These are phyloP conservation scores for Galeruca laticollis DNA, from an alignment of 2,888 invertebrate genomes.

Conservation along the genomic window DNA sequence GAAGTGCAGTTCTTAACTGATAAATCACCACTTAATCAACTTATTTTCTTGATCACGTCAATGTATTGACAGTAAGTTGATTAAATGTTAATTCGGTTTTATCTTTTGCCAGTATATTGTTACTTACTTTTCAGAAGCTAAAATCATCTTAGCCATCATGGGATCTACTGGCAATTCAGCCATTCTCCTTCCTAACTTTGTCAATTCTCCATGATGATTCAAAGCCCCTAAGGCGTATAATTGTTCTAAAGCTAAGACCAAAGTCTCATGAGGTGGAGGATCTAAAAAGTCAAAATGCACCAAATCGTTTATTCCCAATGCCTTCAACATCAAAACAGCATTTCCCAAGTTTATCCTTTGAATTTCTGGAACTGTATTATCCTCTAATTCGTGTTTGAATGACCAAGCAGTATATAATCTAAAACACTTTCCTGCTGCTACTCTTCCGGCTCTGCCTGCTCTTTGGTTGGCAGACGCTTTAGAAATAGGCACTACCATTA, in stretches of 20 bases:
- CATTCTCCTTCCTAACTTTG: slow-evolving; percentile 97
- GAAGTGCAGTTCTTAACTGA: too few species aligned
- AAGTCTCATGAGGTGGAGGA: slow-evolving; percentile 94
- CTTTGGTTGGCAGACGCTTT: slow-evolving; percentile 98
- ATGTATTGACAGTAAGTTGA: too few species aligned
- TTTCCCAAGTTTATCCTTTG: slow-evolving; percentile 97
- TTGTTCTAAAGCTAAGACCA: slow-evolving; percentile 90
- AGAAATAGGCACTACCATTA: slow-evolving; percentile 98
- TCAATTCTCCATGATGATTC: slow-evolving; percentile 97
- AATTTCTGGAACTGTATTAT: slow-evolving; percentile 98
- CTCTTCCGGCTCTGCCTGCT: slow-evolving; percentile 95
- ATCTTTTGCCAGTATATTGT: background rate
- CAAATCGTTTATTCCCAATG: slow-evolving; percentile 96
- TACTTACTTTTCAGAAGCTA: slow-evolving; percentile 93
- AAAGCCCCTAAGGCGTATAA: slow-evolving; percentile 96
- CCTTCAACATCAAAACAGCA: slow-evolving; percentile 96
- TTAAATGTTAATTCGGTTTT: too few species aligned
- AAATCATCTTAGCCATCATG: slow-evolving; percentile 98
- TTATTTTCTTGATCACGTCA: too few species aligned
- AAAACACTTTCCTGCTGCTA: slow-evolving; percentile 98
- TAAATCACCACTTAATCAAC: too few species aligned
- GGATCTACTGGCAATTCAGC: slow-evolving; percentile 99
- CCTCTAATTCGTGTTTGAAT: slow-evolving; percentile 97
- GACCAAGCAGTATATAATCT: slow-evolving; percentile 98
- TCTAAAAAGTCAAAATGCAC: slow-evolving; percentile 99